Evolutionary conservation across 2,888 invertebrate genomes (phyloP), one percentile per base, ranked within the genome.

Genomic region (Mayetiola destructor): DNA sequence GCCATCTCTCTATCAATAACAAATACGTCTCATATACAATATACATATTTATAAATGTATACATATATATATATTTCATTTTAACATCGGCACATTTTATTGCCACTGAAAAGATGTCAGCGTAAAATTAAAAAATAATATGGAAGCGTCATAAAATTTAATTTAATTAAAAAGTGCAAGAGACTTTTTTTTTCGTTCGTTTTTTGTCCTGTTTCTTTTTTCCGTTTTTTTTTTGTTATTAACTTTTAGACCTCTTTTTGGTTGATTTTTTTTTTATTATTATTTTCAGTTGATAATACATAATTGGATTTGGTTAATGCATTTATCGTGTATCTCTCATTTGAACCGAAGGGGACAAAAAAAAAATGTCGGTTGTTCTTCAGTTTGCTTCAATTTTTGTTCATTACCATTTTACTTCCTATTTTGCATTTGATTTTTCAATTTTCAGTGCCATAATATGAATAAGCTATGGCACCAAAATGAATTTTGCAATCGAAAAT

Each of bases 281-380:
- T 8, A 8, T n/a, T 36, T 5, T 12, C 40, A 40, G 20, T 27
- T 14, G 23, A 16, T n/a, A 48, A 27, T 48, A n/a, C n/a, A 48
- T 48, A 48, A 48, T 48, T 48, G 48, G 48, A 48, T 48, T 48
- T n/a, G 27, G 48, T 48, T 48, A 48, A 48, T 48, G 48, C 48
- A 48, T 48, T 48, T 48, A 27, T 12, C 48, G 27, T 48, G 27
- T 48, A 48, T 5, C 29, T 48, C 29, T n/a, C 27, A n/a, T 48
- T 48, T 27, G 5, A n/a, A 27, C 16, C 14, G 27, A 37, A 37
- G 4, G 14, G 14, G 9, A 10, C n/a, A 16, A 37, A 37, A 27
- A 39, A 18, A 9, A n/a, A 27, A 27, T 48, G 23, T 14, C 14
- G 9, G 20, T 39, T 9, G 10, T 39, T 40, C 12, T 48, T 27